These are phyloP conservation scores for Orchestes rusci DNA, from an alignment of 2,888 invertebrate genomes.

Conservation along the genomic window DNA sequence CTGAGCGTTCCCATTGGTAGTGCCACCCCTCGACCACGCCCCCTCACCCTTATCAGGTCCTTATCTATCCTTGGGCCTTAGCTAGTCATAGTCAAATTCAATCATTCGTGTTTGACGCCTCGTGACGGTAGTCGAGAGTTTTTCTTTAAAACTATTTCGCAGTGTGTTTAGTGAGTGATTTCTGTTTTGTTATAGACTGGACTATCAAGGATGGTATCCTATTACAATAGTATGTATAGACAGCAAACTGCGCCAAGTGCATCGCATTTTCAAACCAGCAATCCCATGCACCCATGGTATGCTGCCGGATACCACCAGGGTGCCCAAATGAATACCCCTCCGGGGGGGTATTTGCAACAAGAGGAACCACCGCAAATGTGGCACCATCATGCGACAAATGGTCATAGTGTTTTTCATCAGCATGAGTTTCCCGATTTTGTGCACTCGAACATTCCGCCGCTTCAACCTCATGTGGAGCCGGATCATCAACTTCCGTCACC, in stretches of 20 bases:
- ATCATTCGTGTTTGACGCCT: slow-evolving; percentile 14
- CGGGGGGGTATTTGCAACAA: slow-evolving; percentile 36
- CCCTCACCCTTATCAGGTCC: slow-evolving; percentile 22
- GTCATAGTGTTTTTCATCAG: slow-evolving; percentile 41
- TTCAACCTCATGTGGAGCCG: slow-evolving; percentile 41
- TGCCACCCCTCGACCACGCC: slow-evolving; percentile 23
- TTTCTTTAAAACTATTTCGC: too few species aligned
- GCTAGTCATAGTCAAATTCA: slow-evolving; percentile 19
- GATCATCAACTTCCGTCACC: slow-evolving; percentile 49
- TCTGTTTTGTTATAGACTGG: slow-evolving; percentile 1
- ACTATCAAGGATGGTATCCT: slow-evolving; percentile 57
- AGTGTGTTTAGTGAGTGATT: slow-evolving; percentile 12
- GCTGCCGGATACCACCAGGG: slow-evolving; percentile 45
- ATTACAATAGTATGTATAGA: slow-evolving; percentile 57
- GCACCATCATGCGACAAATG: slow-evolving; percentile 43
- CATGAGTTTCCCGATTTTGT: slow-evolving; percentile 44
- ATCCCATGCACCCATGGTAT: slow-evolving; percentile 43
- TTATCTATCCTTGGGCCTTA: slow-evolving; percentile 26
- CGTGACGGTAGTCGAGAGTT: too few species aligned
- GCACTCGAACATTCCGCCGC: slow-evolving; percentile 42
- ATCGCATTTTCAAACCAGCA: slow-evolving; percentile 43
- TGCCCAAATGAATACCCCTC: slow-evolving; percentile 29
- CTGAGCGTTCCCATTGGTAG: slow-evolving; percentile 29
- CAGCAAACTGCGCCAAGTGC: slow-evolving; percentile 48
- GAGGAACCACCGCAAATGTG: slow-evolving; percentile 43